Base-by-base conservation (phyloP, 1,140 invertebrate genomes). In the Sminthurinus signatus region DNA sequence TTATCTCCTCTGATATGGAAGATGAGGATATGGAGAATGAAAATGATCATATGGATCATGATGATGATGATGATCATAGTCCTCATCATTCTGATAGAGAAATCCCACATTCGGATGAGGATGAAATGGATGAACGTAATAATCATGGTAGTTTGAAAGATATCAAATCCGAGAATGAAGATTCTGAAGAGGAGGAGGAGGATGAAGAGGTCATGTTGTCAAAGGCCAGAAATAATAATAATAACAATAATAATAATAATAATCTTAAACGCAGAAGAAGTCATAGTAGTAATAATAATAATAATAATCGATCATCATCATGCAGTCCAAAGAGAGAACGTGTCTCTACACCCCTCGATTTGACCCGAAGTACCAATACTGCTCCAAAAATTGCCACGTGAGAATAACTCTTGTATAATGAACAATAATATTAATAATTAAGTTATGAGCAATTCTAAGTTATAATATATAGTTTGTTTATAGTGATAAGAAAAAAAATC, bases 301-400 rank as follows among this genome's bases (percentile, higher is more conserved):
- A n/a, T n/a, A n/a, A n/a, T n/a, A n/a, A n/a, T n/a, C n/a, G n/a
- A n/a, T n/a, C n/a, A 17, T 62, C 58, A 17, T 65, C 67, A 27
- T 64, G 62, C 29, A 69, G 62, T 62, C 66, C 66, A 46, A 66
- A 68, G 43, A 54, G 55, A 55, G 61, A 68, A 15, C 31, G 66
- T 21, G 69, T 68, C 15, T 66, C 66, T 14, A 68, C 69, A 27
- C 69, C 69, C 4, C 44, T 71, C 29, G 69, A 71, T 54, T 60
- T 71, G 17, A 68, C 69, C n/a, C 42, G 66, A 17, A 48, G 39
- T n/a, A 62, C 62, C 21, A 68, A 56, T 50, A 51, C 62, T 39
- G 63, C 66, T 39, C 58, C 65, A 19, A 67, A 67, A 63, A 64
- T 67, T 43, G 65, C 65, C n/a, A 67, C 65, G 31, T 67, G 59